Evolutionary conservation across 2,797 vertebrate species (phyloP).

Genomic region (Myotis myotis): DNA sequence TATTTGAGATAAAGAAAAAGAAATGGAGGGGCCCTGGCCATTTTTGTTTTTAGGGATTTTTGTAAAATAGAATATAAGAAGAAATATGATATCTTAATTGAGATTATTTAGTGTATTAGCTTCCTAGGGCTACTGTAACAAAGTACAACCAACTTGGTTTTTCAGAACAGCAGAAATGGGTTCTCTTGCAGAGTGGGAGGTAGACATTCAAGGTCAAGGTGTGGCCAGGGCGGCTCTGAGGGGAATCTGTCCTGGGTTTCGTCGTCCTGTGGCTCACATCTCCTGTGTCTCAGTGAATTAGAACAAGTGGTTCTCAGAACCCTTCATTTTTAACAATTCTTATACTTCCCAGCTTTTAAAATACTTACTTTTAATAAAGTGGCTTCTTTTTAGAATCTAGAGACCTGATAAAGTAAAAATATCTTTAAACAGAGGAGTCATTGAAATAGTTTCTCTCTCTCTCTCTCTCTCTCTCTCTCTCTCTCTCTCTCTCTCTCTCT

Average conservation of each 20-base stretch:
- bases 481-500: too few relatives aligned
- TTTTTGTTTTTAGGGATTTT: not conserved
- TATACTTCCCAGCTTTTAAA: not conserved
- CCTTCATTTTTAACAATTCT: not conserved
- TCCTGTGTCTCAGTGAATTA: not conserved
- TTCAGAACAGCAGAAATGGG: not conserved
- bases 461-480: not conserved
- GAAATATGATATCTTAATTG: not conserved
- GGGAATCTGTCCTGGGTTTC: fast-evolving
- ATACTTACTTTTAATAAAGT: not conserved
- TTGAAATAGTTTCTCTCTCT: not conserved
- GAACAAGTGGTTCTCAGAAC: not conserved
- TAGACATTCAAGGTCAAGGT: not conserved
- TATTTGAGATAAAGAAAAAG: not conserved
- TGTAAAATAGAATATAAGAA: not conserved
- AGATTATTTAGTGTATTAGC: not conserved
- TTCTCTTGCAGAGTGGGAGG: not conserved
- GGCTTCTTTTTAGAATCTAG: not conserved
- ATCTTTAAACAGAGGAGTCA: not conserved
- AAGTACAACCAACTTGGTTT: not conserved
- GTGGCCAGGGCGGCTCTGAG: not conserved
- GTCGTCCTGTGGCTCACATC: not conserved
- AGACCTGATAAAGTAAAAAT: not conserved
- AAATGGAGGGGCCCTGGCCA: not conserved
- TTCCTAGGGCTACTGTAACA: not conserved